A percentile compares a stretch with the other conserved stretches of the same genome.
Conservation (phyloP, 35 echinoderm and acorn worm species). For the Acanthaster planci region DNA sequence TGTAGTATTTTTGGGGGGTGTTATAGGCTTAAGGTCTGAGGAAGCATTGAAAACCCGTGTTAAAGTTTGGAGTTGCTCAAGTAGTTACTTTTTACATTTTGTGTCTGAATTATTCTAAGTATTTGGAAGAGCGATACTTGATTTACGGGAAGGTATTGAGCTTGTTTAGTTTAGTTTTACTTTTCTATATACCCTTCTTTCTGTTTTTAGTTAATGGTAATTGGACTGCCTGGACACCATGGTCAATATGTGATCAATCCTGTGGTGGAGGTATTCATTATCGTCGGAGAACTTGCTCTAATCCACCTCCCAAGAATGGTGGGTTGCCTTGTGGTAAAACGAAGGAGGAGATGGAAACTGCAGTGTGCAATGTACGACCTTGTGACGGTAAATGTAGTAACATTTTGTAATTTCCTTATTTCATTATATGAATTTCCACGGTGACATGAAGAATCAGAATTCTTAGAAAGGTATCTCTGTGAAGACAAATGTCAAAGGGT, state of each 20-base stretch:
- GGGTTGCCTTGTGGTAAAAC: constrained; percentile 41
- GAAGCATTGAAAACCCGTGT: not conserved
- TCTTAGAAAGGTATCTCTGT: no score
- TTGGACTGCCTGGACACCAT: constrained; percentile 60
- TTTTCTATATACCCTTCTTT: not conserved
- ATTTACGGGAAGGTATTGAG: not conserved
- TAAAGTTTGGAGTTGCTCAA: not conserved
- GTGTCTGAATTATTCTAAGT: not conserved
- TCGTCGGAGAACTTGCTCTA: constrained; percentile 42
- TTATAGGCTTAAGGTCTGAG: not conserved
- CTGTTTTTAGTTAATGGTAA: constrained; percentile 57
- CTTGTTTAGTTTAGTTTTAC: not conserved
- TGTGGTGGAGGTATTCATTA: constrained; percentile 49
- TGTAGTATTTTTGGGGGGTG: not conserved
- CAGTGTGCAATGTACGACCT: not conserved
- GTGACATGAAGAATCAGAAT: no score
- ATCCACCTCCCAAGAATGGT: constrained; percentile 63
- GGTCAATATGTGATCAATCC: constrained; percentile 47
- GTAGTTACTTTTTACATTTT: not conserved
- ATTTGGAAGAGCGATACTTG: not conserved
- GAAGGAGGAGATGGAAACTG: not conserved
- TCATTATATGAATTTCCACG: no score
- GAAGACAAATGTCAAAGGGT: no score
- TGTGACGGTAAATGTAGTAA: constrained; percentile 8
- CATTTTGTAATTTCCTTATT: no score